Percentiles rank a stretch among this genome's conserved stretches.
Conservation (phyloP, 2,888 invertebrate genomes). For the Rugalucina vietnamica region DNA sequence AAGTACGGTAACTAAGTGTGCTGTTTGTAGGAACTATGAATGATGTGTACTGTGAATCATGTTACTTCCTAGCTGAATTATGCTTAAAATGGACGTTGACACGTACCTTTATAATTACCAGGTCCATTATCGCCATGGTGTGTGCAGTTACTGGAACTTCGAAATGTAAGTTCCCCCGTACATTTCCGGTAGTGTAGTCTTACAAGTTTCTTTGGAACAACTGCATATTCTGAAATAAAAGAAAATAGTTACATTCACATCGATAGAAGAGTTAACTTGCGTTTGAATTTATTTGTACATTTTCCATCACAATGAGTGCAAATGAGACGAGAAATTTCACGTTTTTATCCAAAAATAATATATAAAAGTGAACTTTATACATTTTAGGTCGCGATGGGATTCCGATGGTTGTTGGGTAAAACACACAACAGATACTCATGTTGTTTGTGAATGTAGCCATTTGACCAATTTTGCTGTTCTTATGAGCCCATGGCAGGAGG, state of each 20-base stretch:
- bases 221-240: not conserved
- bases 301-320: not conserved
- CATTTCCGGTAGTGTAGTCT: no score
- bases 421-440: not conserved
- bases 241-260: not conserved
- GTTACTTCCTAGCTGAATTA: no score
- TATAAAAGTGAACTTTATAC: not conserved
- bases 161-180: no score
- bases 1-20: no score
- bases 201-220: no score
- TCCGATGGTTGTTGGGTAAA: not conserved
- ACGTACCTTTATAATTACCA: no score
- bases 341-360: not conserved
- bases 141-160: no score
- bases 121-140: no score
- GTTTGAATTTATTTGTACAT: not conserved
- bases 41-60: no score
- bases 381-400: not conserved
- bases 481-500: slow-evolving; percentile 36
- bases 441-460: slow-evolving; percentile 46
- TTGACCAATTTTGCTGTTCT: slow-evolving; percentile 56
- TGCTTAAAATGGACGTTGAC: no score
- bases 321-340: not conserved
- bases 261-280: not conserved
- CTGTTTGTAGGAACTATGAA: no score